Percentiles rank a stretch among this genome's conserved stretches.
phyloP scores from a whole-genome alignment of 2,113 vertebrate genomes.

The Misgurnus anguillicaudatus region DNA sequence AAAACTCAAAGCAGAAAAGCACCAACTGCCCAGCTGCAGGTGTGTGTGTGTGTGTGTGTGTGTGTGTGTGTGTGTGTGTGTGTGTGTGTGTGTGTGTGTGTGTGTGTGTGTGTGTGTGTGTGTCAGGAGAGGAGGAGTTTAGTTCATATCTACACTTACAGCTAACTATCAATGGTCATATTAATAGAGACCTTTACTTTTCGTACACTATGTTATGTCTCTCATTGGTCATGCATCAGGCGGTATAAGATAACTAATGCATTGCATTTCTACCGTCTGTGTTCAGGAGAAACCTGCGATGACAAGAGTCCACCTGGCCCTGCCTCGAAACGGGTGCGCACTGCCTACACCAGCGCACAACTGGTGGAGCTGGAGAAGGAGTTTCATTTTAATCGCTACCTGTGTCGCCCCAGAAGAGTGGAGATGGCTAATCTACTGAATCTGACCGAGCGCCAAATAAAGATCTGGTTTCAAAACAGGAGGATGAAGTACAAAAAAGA shows the following conservation, averaged over 20 bases:
- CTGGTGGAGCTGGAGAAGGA: constrained; percentile 98
- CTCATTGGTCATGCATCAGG: constrained; percentile 7
- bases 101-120: not conserved
- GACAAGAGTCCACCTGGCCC: constrained; percentile 97
- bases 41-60: constrained; percentile 67
- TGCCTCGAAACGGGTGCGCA: constrained; percentile 95
- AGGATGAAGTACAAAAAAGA: constrained; percentile 99
- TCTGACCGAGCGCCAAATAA: constrained; percentile 97
- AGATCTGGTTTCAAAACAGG: constrained; percentile 99
- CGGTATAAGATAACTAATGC: not conserved
- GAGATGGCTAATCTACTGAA: constrained; percentile 98
- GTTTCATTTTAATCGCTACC: constrained; percentile 97
- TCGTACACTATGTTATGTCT: constrained; percentile 2
- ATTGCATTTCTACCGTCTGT: constrained; percentile 18
- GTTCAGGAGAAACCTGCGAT: constrained; percentile 90
- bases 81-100: too few relatives aligned
- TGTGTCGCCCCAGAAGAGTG: constrained; percentile 94
- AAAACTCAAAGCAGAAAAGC: constrained; percentile 95
- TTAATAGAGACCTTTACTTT: not conserved
- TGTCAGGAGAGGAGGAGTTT: constrained; percentile 14
- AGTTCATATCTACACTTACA: not conserved
- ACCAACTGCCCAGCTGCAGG: constrained; percentile 88
- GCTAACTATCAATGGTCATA: not conserved
- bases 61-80: too few relatives aligned
- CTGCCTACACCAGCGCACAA: constrained; percentile 96